Percentiles rank a stretch among this genome's conserved stretches.
Evolutionary conservation across 2,888 invertebrate genomes (phyloP).

Genomic region (Melitaea athalia): DNA sequence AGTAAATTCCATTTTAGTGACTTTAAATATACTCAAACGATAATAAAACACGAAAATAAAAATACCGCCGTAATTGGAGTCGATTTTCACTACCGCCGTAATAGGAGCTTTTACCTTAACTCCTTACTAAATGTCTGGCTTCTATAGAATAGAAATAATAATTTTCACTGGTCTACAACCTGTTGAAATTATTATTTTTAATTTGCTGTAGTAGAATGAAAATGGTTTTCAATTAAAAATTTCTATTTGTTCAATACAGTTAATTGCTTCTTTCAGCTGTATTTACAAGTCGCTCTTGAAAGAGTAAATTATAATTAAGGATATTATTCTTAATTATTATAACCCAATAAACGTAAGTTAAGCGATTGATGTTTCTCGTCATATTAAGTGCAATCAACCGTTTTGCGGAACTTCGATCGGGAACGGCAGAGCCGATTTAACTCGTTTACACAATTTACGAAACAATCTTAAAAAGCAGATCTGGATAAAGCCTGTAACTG

Average conservation of each 20-base stretch:
- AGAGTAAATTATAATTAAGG: constrained; percentile 4
- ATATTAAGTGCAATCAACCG: constrained; percentile 36
- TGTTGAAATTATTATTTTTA: constrained; percentile 33
- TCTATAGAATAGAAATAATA: constrained; percentile 33
- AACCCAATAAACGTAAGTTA: background rate
- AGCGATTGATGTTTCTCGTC: constrained; percentile 30
- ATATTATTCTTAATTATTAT: no score
- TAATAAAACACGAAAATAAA: no score
- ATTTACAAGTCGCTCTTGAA: constrained; percentile 19
- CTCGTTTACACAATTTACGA: constrained; percentile 53
- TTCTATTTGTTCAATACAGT: constrained; percentile 23
- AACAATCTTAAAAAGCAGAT: constrained; percentile 61
- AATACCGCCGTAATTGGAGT: no score
- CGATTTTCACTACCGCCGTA: no score
- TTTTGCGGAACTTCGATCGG: constrained; percentile 20
- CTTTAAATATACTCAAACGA: no score
- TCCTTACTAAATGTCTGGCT: constrained; percentile 34
- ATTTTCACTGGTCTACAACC: constrained; percentile 25
- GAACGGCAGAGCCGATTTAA: constrained; percentile 25
- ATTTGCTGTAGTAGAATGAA: constrained; percentile 32
- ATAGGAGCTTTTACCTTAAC: no score
- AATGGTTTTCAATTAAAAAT: constrained; percentile 34
- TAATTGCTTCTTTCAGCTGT: constrained; percentile 30
- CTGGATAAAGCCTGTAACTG: constrained; percentile 51
- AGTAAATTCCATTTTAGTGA: no score